Conservation (phyloP, 2,797 vertebrate genomes). For the Choloepus didactylus region DNA sequence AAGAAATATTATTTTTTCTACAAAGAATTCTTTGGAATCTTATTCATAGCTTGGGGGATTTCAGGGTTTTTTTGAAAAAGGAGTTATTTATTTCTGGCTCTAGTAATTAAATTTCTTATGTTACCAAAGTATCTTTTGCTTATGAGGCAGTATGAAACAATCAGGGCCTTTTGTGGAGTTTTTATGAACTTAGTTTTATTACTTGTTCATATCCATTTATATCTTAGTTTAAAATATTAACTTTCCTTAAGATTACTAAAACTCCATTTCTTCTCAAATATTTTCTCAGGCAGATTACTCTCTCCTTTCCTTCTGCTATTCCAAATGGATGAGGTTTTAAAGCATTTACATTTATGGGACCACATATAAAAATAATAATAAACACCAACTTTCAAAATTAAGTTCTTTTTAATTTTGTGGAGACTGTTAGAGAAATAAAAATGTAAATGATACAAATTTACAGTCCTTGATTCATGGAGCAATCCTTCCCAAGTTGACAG, state of each 20-base stretch:
- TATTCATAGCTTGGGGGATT: slow-evolving; percentile 34
- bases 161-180: slow-evolving; percentile 32
- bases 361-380: slow-evolving; percentile 58
- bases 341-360: slow-evolving; percentile 30
- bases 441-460: slow-evolving; percentile 23
- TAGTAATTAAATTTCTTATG: slow-evolving; percentile 49
- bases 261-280: slow-evolving; percentile 45
- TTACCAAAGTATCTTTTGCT: slow-evolving; percentile 19
- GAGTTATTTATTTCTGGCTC: slow-evolving; percentile 59
- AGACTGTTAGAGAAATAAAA: slow-evolving; percentile 65
- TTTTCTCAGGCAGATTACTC: slow-evolving; percentile 11
- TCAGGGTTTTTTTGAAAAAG: background rate
- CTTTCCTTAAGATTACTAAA: slow-evolving; percentile 48
- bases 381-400: slow-evolving; percentile 49
- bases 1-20: slow-evolving; percentile 61
- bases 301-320: background rate
- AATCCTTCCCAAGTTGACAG: background rate
- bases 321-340: slow-evolving; percentile 27
- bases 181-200: slow-evolving; percentile 69
- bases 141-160: slow-evolving; percentile 2
- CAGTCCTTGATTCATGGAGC: background rate
- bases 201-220: slow-evolving; percentile 37
- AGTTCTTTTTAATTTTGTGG: slow-evolving; percentile 53
- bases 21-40: slow-evolving; percentile 42
- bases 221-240: slow-evolving; percentile 63